Base-by-base conservation (phyloP, 1,140 invertebrate genomes). In the Thereuonema tuberculata region DNA sequence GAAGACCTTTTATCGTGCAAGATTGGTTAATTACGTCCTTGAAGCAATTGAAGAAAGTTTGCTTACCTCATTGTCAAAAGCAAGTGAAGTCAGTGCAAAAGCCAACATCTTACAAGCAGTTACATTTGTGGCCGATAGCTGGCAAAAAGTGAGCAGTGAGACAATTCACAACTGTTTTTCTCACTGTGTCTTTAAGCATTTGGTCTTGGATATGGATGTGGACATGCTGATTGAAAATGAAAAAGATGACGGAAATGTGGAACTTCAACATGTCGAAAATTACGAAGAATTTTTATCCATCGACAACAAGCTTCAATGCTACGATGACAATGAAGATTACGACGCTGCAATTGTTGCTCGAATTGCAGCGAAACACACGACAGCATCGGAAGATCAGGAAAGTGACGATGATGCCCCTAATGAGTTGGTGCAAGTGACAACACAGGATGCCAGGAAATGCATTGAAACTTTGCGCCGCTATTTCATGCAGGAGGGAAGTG, bases 1-100 rank as follows among this genome's bases (percentile, higher is more conserved):
- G 1, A 67, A 68, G 56, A 29, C 24, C 5, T 21, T 56, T 5
- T 56, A 56, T 56, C 54, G 26, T 21, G 54, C 5, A 27, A 27
- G 20, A 15, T 17, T 56, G 26, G 54, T 56, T 12, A 23, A 56
- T 24, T 56, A 56, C 54, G 26, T 27, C 25, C 14, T 28, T 17
- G 25, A 56, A 24, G 25, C 17, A 9, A 56, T 56, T 21, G 54
- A 56, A 27, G 54, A 56, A 56, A 56, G 21, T 31, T 21, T 28
- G 17, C 25, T 56, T 5, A 56, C 25, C 12, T 21, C 49, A 25
- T 29, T 24, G n/a, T 56, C 54, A 17, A 56, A 3, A 27, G 54
- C 54, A 15, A 28, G 25, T 9, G 25, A 56, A 31, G 54, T 56
- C 25, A 56, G 54, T 21, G 54, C 25, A 56, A 56, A 31, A 24